phyloP scores from a whole-genome alignment of 2,113 vertebrate species.

The Eira barbara region DNA sequence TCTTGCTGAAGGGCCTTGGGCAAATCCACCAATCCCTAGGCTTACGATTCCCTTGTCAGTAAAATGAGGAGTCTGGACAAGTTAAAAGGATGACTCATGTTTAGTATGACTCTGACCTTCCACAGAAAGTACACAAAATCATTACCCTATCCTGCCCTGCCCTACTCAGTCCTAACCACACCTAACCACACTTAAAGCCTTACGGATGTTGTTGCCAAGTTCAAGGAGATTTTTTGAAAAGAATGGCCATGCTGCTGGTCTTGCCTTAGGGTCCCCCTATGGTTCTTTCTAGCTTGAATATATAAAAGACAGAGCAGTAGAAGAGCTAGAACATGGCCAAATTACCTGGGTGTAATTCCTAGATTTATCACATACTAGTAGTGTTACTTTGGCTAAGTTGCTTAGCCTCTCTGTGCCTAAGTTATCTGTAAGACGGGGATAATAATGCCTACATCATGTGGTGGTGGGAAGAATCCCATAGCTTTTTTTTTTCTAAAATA shows the following conservation, averaged over 20 bases:
- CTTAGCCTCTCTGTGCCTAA: background rate
- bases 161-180: background rate
- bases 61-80: background rate
- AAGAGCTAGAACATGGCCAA: background rate
- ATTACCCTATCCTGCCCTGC: background rate
- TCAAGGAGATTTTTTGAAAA: background rate
- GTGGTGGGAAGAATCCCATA: background rate
- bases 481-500: background rate
- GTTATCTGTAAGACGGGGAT: background rate
- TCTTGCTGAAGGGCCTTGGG: background rate
- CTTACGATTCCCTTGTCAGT: background rate
- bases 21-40: background rate
- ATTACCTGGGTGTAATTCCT: background rate
- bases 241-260: background rate
- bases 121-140: background rate
- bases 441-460: background rate
- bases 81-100: background rate
- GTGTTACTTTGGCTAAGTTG: background rate
- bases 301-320: background rate
- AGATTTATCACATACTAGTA: background rate
- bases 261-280: background rate
- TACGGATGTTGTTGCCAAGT: background rate
- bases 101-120: background rate
- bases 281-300: background rate
- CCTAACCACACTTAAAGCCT: background rate